Base-by-base conservation (phyloP, 2,113 vertebrate species). In the Rafetus swinhoei region DNA sequence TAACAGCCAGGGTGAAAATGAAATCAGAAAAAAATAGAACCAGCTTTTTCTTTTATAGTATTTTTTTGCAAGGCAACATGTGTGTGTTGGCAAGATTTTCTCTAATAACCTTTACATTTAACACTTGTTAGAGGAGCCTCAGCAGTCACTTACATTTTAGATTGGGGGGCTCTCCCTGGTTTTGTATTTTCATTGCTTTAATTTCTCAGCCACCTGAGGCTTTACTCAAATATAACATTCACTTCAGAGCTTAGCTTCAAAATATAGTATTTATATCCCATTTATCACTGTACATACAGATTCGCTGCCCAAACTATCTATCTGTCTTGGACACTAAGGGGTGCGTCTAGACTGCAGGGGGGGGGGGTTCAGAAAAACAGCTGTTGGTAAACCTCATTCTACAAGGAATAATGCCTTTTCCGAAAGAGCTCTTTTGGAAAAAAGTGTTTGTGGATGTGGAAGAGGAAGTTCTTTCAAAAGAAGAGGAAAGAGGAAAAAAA, bases 201-300 rank as follows among this genome's bases (percentile, higher is more conserved):
- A 94, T 86, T 60, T 79, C 81, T 91, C 88, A 84, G 84, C 91
- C 84, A 57, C 90, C 5, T 85, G 74, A 94, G 84, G 54, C 95
- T 87, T 97, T 95, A 93, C 84, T 95, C 60, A n/a, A 59, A 84
- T 93, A 74, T 85, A 91, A 96, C 95, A 93, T 90, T 93, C 74
- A 93, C 94, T 62, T 60, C 56, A 88, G 89, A 89, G 80, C 86
- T 90, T 82, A 88, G 76, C 81, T 95, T 94, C 86, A 88, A 95
- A 94, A 93, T 79, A 54, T 0, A 81, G 94, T 94, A 90, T 96
- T 96, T 95, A 96, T 95, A 83, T 13, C 19, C 84, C 59, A 35
- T 95, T 94, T 96, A 94, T 96, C 91, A 95, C n/a, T 65, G 69
- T 85, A 88, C 56, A 84, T 91, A 81, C 72, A 93, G 10, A 18